These are phyloP conservation scores for Stegodyphus mimosarum DNA, from an alignment of 1,140 invertebrate genomes.

Conservation along the genomic window DNA sequence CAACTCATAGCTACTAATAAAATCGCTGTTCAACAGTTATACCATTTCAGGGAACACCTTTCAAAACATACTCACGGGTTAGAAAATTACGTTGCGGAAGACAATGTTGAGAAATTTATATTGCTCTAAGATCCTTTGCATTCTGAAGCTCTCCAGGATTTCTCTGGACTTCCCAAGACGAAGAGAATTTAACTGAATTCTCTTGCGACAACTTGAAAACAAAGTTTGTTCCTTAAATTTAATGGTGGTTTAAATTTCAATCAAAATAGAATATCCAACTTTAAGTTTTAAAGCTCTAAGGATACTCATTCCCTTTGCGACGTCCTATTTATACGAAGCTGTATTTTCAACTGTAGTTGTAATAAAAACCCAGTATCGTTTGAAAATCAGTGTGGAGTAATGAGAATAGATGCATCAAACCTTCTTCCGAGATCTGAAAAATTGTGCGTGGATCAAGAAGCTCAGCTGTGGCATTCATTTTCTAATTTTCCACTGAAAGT, in stretches of 20 bases:
- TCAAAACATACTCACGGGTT: no score
- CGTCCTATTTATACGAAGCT: background rate
- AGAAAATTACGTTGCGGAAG: no score
- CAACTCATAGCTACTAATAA: no score
- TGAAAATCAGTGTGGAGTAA: background rate
- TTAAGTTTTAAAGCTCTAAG: background rate
- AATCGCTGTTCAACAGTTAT: no score
- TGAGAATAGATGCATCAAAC: background rate
- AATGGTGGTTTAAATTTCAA: background rate
- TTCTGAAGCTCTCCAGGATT: no score
- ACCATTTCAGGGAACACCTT: no score
- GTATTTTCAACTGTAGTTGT: background rate
- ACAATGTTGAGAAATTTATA: no score
- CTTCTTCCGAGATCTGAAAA: background rate
- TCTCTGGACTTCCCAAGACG: background rate
- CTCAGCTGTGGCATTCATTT: background rate
- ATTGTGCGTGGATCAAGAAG: background rate
- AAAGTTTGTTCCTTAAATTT: background rate
- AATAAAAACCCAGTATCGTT: background rate
- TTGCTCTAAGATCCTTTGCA: no score
- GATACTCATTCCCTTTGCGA: background rate
- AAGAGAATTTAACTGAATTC: conserved; percentile 1
- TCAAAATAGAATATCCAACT: background rate
- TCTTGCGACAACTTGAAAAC: conserved; percentile 4
- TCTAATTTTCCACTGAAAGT: background rate